Base-by-base conservation (phyloP, 2,113 vertebrate species). In the Crotalus helleri region DNA sequence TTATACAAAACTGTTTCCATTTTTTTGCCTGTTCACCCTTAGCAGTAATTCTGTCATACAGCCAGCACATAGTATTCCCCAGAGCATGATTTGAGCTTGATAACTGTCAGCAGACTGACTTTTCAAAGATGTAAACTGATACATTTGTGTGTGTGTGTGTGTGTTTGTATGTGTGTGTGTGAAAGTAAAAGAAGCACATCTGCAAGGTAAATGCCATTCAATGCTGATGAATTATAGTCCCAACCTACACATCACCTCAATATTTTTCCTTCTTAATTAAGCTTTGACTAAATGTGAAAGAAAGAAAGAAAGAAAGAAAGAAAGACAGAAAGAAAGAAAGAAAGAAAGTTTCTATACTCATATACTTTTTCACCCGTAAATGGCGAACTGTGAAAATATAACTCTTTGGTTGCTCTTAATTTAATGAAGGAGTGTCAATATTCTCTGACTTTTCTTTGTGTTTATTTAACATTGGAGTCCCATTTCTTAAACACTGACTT, bases 111-210 rank as follows among this genome's bases (percentile, higher is more conserved):
- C 93, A 96, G 95, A 97, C 95, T 96, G 87, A 96, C 96, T 97
- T 98, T 98, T 97, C 97, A 97, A 96, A 97, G 97, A 12, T 39
- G 97, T 97, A 98, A 98, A 95, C 95, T 98, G 98, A 98, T 98
- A 97, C 98, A 97, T 96, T 96, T 95, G 96, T 97, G 95, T 92
- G 61, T 69, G 26, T n/a, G 29, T 69, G 21, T 59, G 23, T 59
- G 58, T 23, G 21, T 58, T 19, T 61, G 61, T 39, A 0, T 39
- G 39, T 39, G 39, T 69, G 64, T 74, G 64, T 74, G 64, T 74
- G 64, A 33, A 15, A 15, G 29, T 69, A 17, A 88, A 95, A 97
- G 97, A 96, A 44, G 91, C 96, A 97, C 98, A 98, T 98, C 97
- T 98, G 97, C 96, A 93, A 96, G 91, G 95, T 96, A 95, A 97